phyloP scores from a whole-genome alignment of 2,797 vertebrate species.

The Gouania willdenowi region DNA sequence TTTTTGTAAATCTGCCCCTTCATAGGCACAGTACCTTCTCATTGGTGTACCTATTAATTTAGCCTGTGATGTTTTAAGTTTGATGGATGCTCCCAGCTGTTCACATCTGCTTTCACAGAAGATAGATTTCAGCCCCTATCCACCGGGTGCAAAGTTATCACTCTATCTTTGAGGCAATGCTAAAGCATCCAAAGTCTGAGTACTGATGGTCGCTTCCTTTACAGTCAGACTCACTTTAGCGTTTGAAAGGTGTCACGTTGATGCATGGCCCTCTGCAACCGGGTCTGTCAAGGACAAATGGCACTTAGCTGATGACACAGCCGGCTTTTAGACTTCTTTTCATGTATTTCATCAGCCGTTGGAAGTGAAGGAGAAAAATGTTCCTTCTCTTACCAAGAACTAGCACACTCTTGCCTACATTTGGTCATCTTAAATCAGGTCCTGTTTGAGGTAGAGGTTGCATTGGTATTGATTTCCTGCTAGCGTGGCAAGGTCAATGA shows the following conservation, averaged over 20 bases:
- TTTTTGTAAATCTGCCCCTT: slow-evolving; percentile 1
- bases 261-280: slow-evolving; percentile 45
- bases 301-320: slow-evolving; percentile 70
- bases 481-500: slow-evolving; percentile 68
- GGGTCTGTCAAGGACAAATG: slow-evolving; percentile 60
- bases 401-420: slow-evolving; percentile 24
- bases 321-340: slow-evolving; percentile 39
- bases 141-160: slow-evolving; percentile 23
- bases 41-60: slow-evolving; percentile 33
- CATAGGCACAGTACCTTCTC: slow-evolving; percentile 7
- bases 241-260: slow-evolving; percentile 48
- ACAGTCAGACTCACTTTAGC: slow-evolving; percentile 18
- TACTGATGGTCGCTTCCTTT: slow-evolving; percentile 31
- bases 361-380: slow-evolving; percentile 6
- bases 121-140: slow-evolving; percentile 30
- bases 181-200: slow-evolving; percentile 22
- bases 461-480: slow-evolving; percentile 64
- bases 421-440: slow-evolving; percentile 59
- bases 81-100: slow-evolving; percentile 49
- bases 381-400: neutral
- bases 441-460: slow-evolving; percentile 25
- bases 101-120: slow-evolving; percentile 52
- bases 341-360: slow-evolving; percentile 51
- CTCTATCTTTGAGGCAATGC: slow-evolving; percentile 28
- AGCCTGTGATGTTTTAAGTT: slow-evolving; percentile 39